These are phyloP conservation scores for Ochropleura leucogaster DNA, from an alignment of 2,888 invertebrate species.

Conservation along the genomic window DNA sequence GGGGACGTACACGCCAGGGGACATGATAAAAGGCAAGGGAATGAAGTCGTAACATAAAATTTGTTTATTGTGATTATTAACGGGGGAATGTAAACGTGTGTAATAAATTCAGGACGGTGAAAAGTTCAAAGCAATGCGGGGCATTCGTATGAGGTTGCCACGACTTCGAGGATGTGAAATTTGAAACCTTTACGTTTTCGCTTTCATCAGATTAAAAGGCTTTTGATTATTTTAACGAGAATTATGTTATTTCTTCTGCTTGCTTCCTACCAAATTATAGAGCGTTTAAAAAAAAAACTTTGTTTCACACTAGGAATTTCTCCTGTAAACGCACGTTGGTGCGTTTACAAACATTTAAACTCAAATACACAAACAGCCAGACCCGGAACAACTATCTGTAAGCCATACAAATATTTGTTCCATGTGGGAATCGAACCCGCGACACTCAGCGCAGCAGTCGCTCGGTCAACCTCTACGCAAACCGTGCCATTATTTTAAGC, in stretches of 20 bases:
- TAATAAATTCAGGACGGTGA: constrained; percentile 34
- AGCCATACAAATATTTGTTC: too few relatives aligned
- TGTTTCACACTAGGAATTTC: too few relatives aligned
- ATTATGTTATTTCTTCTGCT: background rate
- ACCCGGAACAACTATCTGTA: too few relatives aligned
- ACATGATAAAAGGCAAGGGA: background rate
- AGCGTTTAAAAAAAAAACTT: too few relatives aligned
- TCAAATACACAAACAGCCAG: too few relatives aligned
- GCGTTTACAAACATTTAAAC: too few relatives aligned
- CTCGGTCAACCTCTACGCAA: too few relatives aligned
- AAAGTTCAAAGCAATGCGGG: constrained; percentile 24
- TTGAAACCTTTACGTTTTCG: constrained; percentile 2
- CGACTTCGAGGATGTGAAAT: constrained; percentile 13
- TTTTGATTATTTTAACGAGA: constrained; percentile 22
- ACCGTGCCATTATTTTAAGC: background rate
- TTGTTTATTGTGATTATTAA: constrained; percentile 46
- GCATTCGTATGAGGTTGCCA: constrained; percentile 16
- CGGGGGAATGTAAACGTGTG: constrained; percentile 25
- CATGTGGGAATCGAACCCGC: too few relatives aligned
- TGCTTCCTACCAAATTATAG: too few relatives aligned
- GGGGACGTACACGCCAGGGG: constrained; percentile 5
- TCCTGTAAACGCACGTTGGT: too few relatives aligned
- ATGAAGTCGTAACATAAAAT: constrained; percentile 31
- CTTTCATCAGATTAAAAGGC: background rate
- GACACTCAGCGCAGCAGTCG: too few relatives aligned